phyloP scores from a whole-genome alignment of 2,797 vertebrate genomes.

The Alcedo quadribrachys region DNA sequence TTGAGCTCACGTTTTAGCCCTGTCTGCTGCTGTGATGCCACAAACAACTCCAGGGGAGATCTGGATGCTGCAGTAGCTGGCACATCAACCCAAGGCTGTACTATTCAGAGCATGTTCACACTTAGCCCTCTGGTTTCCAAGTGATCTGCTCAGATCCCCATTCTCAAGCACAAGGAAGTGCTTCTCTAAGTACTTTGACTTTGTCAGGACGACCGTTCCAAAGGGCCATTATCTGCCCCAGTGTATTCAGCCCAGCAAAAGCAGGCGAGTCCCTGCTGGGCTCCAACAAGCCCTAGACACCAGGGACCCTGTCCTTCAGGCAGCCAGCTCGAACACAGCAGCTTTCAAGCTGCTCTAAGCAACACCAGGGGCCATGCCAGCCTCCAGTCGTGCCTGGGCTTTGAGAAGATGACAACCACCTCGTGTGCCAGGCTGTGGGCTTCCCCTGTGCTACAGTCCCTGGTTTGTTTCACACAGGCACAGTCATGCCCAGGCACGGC shows the following conservation, averaged over 20 bases:
- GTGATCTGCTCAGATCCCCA: background rate
- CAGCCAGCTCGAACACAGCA: background rate
- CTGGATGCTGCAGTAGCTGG: background rate
- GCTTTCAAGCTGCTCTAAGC: background rate
- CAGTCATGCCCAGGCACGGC: too few species aligned
- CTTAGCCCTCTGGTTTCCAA: background rate
- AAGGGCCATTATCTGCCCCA: background rate
- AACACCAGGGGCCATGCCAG: too few species aligned
- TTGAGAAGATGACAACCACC: too few species aligned
- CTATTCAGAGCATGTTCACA: background rate
- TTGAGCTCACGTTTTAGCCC: background rate
- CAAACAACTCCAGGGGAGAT: rapidly evolving
- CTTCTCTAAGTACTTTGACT: background rate
- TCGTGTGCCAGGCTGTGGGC: too few species aligned
- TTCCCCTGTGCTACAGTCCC: too few species aligned
- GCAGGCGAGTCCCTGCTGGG: background rate
- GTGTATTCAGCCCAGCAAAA: rapidly evolving
- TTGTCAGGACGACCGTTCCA: background rate
- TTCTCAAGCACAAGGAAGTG: rapidly evolving
- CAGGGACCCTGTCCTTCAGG: background rate
- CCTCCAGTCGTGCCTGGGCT: too few species aligned
- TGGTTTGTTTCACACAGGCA: too few species aligned
- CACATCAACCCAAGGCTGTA: rapidly evolving
- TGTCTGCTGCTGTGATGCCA: rapidly evolving
- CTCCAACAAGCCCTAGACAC: background rate